Percentiles rank a stretch among this genome's conserved stretches.
Evolutionary conservation across 1,140 invertebrate species (phyloP).

Genomic region (Lithobius niger): DNA sequence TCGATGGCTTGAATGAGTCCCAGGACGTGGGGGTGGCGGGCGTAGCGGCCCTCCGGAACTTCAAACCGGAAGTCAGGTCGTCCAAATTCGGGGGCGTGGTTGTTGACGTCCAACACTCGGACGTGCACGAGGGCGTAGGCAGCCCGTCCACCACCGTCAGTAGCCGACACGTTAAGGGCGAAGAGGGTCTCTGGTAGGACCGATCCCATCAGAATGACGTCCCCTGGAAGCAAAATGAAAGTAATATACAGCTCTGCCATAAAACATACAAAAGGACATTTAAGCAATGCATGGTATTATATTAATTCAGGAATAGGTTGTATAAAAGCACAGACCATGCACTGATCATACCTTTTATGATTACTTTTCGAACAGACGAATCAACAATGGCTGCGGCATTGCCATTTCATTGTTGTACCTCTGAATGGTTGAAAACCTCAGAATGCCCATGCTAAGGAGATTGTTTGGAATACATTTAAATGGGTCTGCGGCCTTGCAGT

Average conservation of each 20-base stretch:
- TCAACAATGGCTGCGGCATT: no score
- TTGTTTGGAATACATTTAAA: no score
- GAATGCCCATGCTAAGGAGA: no score
- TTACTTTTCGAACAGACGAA: no score
- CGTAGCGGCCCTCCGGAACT: conserved; percentile 57
- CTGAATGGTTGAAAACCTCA: no score
- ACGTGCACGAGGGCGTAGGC: conserved; percentile 53
- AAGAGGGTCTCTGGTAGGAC: conserved; percentile 64
- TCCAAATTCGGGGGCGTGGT: conserved; percentile 67
- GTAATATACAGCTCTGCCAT: conserved; percentile 26
- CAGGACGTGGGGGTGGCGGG: conserved; percentile 27
- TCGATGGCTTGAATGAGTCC: conserved; percentile 55
- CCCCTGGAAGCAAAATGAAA: conserved; percentile 41
- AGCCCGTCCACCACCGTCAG: conserved; percentile 54
- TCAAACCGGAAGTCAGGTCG: conserved; percentile 70
- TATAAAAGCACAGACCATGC: no score
- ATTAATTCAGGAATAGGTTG: no score
- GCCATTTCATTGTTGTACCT: no score
- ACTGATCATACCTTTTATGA: no score
- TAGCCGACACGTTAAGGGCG: conserved; percentile 56
- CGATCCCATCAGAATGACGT: conserved; percentile 55
- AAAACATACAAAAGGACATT: conserved; percentile 25
- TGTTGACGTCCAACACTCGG: conserved; percentile 63
- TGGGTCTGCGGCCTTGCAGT: no score
- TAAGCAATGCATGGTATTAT: conserved; percentile 14